A percentile compares a stretch with the other conserved stretches of the same genome.
Evolutionary conservation across 1,140 invertebrate species (phyloP).

Genomic region (Antheraea pernyi): DNA sequence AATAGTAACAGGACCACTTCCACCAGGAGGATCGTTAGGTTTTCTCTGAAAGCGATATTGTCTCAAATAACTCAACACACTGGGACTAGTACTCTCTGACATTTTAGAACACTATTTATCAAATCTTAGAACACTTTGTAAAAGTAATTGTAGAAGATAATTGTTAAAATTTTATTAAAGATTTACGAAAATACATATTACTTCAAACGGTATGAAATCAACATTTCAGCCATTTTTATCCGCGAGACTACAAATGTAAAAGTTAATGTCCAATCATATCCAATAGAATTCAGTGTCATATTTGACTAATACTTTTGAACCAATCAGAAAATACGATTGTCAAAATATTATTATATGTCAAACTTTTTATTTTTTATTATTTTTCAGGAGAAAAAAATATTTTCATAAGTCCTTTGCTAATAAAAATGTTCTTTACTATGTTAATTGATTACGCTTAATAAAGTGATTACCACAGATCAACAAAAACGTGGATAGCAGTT

Average conservation of each 20-base stretch:
- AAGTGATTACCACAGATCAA: conserved; percentile 1
- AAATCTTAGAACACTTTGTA: conserved; percentile 4
- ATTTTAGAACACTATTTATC: conserved; percentile 40
- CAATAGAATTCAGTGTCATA: conserved; percentile 32
- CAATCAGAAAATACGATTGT: conserved; percentile 22
- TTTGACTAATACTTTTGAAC: conserved; percentile 14
- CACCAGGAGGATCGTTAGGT: conserved; percentile 50
- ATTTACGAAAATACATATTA: conserved; percentile 38
- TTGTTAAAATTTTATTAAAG: conserved; percentile 17
- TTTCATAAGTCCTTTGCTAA: too few relatives aligned
- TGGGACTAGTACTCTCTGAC: conserved; percentile 70
- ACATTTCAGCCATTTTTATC: conserved; percentile 72
- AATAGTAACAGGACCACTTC: conserved; percentile 53
- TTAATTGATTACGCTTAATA: background rate
- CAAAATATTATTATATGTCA: background rate
- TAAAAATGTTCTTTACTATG: too few relatives aligned
- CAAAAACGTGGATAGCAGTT: background rate
- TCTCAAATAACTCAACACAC: conserved; percentile 73
- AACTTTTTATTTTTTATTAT: too few relatives aligned
- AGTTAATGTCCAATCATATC: conserved; percentile 11
- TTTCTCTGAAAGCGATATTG: conserved; percentile 76
- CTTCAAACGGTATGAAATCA: conserved; percentile 55
- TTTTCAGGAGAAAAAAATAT: too few relatives aligned
- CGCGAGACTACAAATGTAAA: conserved; percentile 54
- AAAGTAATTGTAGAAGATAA: conserved; percentile 4